Evolutionary conservation across 2,113 vertebrate species (phyloP).

Genomic region (Vulpes lagopus): DNA sequence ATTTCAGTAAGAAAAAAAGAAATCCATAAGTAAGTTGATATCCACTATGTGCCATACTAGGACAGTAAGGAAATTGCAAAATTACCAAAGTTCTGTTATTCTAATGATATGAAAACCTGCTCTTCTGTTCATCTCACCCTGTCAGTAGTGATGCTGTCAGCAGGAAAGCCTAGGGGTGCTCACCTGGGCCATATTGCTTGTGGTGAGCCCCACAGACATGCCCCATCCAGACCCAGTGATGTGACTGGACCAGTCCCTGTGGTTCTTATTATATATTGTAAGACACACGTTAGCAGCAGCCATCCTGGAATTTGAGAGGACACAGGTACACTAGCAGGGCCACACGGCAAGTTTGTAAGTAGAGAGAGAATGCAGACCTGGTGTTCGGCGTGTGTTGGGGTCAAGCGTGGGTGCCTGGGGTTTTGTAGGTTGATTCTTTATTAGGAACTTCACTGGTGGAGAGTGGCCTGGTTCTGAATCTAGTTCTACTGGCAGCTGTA

Average conservation of each 20-base stretch:
- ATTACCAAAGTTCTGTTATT: neutral
- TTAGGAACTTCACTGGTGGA: too few relatives aligned
- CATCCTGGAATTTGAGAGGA: neutral
- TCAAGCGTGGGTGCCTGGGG: neutral
- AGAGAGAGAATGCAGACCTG: neutral
- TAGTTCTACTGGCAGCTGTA: neutral
- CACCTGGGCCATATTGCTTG: neutral
- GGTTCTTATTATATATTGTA: neutral
- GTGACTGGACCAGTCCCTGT: neutral
- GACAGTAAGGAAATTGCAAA: neutral
- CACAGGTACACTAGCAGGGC: neutral
- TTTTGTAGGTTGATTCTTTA: neutral
- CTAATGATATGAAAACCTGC: neutral
- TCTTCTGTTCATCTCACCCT: neutral
- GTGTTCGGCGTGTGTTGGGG: neutral
- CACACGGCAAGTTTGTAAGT: neutral
- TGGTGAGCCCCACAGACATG: neutral
- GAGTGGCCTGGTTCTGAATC: neutral
- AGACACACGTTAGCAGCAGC: neutral
- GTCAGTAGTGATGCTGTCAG: neutral
- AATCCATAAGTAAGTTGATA: neutral
- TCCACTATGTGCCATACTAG: neutral
- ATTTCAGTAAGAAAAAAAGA: neutral
- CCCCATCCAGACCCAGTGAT: neutral
- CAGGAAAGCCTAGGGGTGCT: neutral